Conservation (phyloP, 2,888 invertebrate genomes). For the Prostheceraeus crozeri region DNA sequence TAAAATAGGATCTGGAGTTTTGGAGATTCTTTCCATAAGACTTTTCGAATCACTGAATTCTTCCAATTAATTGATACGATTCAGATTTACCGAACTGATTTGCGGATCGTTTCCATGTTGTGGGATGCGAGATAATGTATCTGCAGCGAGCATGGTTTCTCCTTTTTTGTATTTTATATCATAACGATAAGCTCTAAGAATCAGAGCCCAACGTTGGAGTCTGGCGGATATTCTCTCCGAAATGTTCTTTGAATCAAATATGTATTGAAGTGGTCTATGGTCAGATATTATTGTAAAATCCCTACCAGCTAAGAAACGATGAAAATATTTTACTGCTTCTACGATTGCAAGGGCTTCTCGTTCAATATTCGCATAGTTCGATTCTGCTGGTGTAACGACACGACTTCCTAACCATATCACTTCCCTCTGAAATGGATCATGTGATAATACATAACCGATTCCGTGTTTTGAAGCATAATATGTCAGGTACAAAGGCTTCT, state of each 20-base stretch:
- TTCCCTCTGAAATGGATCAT: slow-evolving; percentile 20
- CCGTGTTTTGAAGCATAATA: slow-evolving; percentile 14
- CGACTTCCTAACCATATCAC: slow-evolving; percentile 3
- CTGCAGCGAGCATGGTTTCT: background rate
- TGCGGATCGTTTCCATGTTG: slow-evolving; percentile 7
- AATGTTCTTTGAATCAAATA: slow-evolving; percentile 9
- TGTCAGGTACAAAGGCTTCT: background rate
- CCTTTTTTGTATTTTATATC: slow-evolving; percentile 8
- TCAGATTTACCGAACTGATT: slow-evolving; percentile 3
- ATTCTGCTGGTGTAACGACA: slow-evolving; percentile 16
- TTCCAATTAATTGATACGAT: slow-evolving; percentile 16
- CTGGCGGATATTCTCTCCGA: slow-evolving; percentile 19
- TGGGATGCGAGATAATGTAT: background rate
- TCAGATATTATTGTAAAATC: slow-evolving; percentile 22
- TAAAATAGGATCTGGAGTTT: background rate
- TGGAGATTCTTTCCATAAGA: slow-evolving; percentile 3
- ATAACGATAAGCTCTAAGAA: background rate
- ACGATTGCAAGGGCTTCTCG: slow-evolving; percentile 28
- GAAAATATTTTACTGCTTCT: slow-evolving; percentile 19
- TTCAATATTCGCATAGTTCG: slow-evolving; percentile 28
- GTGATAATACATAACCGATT: slow-evolving; percentile 22
- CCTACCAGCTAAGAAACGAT: slow-evolving; percentile 8
- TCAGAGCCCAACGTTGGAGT: slow-evolving; percentile 12
- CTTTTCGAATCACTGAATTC: background rate
- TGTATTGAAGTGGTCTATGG: slow-evolving; percentile 21